Evolutionary conservation across 30 jellyfish, hydroid and myxozoan species (phyloP).

Genomic region (Morbakka virulenta): DNA sequence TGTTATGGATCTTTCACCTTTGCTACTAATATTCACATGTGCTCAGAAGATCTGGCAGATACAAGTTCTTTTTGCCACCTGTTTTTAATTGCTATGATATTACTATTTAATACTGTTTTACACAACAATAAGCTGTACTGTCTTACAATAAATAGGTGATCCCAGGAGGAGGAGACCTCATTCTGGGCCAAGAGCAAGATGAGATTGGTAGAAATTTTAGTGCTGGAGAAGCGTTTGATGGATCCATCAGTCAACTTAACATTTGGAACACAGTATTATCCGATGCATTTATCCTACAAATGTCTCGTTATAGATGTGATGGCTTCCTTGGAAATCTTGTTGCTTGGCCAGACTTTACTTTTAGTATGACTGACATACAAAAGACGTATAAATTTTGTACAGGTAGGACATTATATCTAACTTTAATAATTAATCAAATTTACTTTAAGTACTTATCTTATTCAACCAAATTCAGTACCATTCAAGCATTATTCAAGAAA

Average conservation of each 20-base stretch:
- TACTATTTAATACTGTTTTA: no score
- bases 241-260: constrained; percentile 79
- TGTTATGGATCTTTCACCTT: no score
- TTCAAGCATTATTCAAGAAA: no score
- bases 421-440: no score
- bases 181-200: constrained; percentile 97
- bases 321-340: constrained; percentile 65
- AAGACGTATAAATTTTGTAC: constrained; percentile 67
- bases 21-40: no score
- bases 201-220: constrained; percentile 98
- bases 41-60: no score
- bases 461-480: no score
- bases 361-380: constrained; percentile 37
- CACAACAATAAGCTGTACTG: no score
- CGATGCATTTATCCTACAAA: constrained; percentile 42
- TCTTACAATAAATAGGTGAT: no score
- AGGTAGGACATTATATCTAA: constrained; percentile 24
- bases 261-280: constrained; percentile 75
- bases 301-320: constrained; percentile 86
- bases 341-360: constrained; percentile 93
- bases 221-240: constrained; percentile 90
- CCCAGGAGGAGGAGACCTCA: constrained; percentile 77
- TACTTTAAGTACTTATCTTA: no score
- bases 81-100: no score
- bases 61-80: no score